phyloP scores from a whole-genome alignment of 2,797 vertebrate genomes.

The Numenius phaeopus region DNA sequence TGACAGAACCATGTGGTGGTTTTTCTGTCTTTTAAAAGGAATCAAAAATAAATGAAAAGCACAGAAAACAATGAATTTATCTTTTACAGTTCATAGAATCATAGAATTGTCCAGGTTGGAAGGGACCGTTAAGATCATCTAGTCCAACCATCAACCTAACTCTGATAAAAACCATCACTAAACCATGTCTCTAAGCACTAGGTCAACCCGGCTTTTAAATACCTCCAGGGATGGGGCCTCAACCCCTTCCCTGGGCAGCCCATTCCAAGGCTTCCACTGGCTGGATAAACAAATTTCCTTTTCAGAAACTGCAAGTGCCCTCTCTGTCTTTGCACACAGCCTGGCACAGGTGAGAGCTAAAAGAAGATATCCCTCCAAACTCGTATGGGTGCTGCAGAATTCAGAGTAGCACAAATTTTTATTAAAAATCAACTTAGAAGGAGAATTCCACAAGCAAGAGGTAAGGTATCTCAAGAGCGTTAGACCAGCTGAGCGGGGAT shows the following conservation, averaged over 20 bases:
- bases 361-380: neutral
- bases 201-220: no score
- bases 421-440: neutral
- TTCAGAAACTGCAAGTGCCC: neutral
- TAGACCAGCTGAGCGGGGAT: no score
- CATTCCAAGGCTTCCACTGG: neutral
- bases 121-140: no score
- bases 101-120: no score
- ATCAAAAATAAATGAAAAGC: neutral
- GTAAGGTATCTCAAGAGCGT: neutral
- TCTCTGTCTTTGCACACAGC: neutral
- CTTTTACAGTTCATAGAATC: neutral
- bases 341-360: neutral
- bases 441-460: neutral
- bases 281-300: neutral
- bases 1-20: neutral
- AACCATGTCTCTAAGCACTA: no score
- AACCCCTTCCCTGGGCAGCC: no score
- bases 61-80: neutral
- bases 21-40: neutral
- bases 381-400: neutral
- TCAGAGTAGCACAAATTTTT: neutral
- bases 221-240: no score
- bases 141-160: no score
- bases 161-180: no score